phyloP scores from a whole-genome alignment of 2,888 invertebrate species.

The Drosophila mimetica region DNA sequence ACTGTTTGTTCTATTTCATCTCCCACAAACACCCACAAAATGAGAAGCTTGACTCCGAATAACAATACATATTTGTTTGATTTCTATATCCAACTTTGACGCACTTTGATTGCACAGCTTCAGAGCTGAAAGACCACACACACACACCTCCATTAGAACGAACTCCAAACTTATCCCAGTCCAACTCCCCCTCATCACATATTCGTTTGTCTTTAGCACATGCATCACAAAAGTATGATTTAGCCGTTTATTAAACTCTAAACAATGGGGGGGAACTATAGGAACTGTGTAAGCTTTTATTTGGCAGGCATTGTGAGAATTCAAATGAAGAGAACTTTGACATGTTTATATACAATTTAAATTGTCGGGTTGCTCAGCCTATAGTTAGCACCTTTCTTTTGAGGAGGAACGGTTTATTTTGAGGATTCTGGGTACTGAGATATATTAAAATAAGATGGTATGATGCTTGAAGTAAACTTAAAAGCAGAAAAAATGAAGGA shows the following conservation, averaged over 20 bases:
- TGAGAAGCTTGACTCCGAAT: neutral
- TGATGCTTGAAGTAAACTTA: no score
- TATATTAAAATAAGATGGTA: neutral
- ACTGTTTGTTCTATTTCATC: constrained; percentile 22
- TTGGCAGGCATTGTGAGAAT: constrained; percentile 61
- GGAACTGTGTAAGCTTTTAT: constrained; percentile 47
- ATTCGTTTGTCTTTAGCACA: constrained; percentile 78
- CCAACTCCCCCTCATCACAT: constrained; percentile 24
- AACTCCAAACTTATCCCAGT: neutral
- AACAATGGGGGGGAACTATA: constrained; percentile 55
- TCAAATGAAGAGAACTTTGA: constrained; percentile 69
- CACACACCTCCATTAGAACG: constrained; percentile 20
- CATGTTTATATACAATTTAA: constrained; percentile 59
- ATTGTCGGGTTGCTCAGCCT: constrained; percentile 44
- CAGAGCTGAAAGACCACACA: constrained; percentile 32
- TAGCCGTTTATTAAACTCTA: constrained; percentile 74
- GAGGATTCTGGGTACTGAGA: neutral
- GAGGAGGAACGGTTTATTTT: neutral
- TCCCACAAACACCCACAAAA: constrained; percentile 28
- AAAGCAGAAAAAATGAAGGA: no score
- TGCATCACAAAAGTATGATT: constrained; percentile 78
- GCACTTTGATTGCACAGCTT: constrained; percentile 54
- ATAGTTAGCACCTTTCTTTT: constrained; percentile 63
- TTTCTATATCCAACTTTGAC: constrained; percentile 63
- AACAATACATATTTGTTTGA: constrained; percentile 44